phyloP scores from a whole-genome alignment of 2,888 invertebrate species.

The Eubasilissa splendida region DNA sequence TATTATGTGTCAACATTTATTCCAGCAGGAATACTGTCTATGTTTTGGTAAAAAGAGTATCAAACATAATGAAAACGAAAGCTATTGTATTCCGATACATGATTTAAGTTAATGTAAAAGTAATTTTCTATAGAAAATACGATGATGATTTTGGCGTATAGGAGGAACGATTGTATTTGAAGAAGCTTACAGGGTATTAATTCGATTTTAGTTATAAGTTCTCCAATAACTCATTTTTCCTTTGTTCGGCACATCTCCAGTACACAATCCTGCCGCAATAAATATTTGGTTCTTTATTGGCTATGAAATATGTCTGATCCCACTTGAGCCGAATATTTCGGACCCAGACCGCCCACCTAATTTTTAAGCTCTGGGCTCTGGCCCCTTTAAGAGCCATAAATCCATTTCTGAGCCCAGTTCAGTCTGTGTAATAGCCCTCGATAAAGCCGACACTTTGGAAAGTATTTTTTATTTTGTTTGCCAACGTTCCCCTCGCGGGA shows the following conservation, averaged over 20 bases:
- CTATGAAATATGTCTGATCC: slow-evolving; percentile 31
- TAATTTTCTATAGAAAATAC: too few relatives aligned
- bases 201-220: background rate
- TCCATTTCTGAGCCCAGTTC: slow-evolving; percentile 10
- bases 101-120: too few relatives aligned
- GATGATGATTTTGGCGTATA: too few relatives aligned
- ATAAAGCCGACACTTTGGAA: slow-evolving; percentile 27
- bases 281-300: slow-evolving; percentile 33
- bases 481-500: background rate
- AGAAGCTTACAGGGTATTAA: background rate
- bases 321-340: slow-evolving; percentile 5
- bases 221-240: slow-evolving; percentile 14
- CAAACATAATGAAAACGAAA: too few relatives aligned
- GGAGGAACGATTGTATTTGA: background rate
- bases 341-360: slow-evolving; percentile 20
- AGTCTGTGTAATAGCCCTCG: slow-evolving; percentile 15
- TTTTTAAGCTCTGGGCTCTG: slow-evolving; percentile 21
- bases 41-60: too few relatives aligned
- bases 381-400: slow-evolving; percentile 29
- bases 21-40: too few relatives aligned
- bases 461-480: slow-evolving; percentile 20
- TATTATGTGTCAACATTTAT: too few relatives aligned
- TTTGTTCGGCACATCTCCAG: background rate
- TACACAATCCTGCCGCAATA: slow-evolving; percentile 12
- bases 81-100: too few relatives aligned